phyloP scores from a whole-genome alignment of 1,140 invertebrate genomes.

The Euura lappo region DNA sequence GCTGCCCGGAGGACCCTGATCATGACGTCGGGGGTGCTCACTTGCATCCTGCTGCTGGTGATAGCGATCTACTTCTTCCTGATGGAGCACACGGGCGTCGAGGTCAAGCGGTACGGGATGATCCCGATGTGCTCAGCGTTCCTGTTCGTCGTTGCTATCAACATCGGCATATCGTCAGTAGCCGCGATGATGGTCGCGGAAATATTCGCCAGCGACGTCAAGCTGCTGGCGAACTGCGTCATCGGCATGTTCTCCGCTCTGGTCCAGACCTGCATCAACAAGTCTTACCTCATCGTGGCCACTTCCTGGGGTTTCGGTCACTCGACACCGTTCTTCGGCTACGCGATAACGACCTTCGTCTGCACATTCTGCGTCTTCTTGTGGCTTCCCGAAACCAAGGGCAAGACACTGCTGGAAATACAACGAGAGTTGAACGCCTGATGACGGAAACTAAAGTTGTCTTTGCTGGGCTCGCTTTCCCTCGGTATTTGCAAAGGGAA shows the following conservation, averaged over 20 bases:
- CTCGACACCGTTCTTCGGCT: constrained; percentile 71
- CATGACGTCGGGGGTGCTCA: constrained; percentile 41
- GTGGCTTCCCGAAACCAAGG: constrained; percentile 79
- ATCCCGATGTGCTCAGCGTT: constrained; percentile 67
- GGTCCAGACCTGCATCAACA: constrained; percentile 71
- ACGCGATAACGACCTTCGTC: constrained; percentile 56
- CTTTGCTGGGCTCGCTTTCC: no score
- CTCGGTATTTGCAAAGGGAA: no score
- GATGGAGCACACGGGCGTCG: constrained; percentile 41
- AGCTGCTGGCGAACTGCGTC: constrained; percentile 70
- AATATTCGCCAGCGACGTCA: constrained; percentile 72
- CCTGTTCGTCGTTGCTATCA: constrained; percentile 70
- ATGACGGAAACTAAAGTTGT: not conserved
- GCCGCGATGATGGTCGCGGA: constrained; percentile 75
- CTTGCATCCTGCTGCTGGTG: constrained; percentile 50
- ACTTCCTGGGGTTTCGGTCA: constrained; percentile 66
- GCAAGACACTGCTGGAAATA: constrained; percentile 67
- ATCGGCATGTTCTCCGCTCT: constrained; percentile 71
- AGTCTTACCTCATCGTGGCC: constrained; percentile 70
- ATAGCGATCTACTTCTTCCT: constrained; percentile 68
- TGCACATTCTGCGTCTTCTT: constrained; percentile 67
- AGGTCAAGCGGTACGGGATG: constrained; percentile 52
- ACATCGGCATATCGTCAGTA: constrained; percentile 71
- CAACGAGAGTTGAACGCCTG: constrained; percentile 29
- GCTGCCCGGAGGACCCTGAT: constrained; percentile 61